Percentiles rank a stretch among this genome's conserved stretches.
phyloP scores from a whole-genome alignment of 2,888 invertebrate species.

The Nemurella pictetii region DNA sequence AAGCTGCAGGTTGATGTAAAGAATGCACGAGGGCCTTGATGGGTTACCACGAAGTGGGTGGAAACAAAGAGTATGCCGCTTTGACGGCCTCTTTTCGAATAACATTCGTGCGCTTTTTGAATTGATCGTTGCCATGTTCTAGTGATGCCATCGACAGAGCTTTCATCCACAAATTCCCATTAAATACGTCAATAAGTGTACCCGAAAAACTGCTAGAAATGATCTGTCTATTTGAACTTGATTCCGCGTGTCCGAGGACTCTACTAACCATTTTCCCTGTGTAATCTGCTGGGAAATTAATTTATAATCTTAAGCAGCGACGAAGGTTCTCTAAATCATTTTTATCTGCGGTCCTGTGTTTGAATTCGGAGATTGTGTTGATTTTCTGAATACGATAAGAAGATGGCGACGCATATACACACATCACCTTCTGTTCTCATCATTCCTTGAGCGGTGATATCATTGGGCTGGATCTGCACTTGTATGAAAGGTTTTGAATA shows the following conservation, averaged over 20 bases:
- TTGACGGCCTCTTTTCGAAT: neutral
- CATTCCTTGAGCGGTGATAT: neutral
- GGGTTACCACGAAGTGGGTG: neutral
- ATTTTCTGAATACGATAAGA: neutral
- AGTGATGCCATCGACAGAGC: neutral
- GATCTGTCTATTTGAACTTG: neutral
- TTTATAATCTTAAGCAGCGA: neutral
- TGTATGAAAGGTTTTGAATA: constrained; percentile 20
- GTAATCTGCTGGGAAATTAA: neutral
- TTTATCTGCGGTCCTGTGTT: neutral
- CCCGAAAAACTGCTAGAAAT: neutral
- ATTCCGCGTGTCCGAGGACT: neutral
- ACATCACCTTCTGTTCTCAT: neutral
- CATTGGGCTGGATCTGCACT: neutral
- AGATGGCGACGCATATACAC: neutral
- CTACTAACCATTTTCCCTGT: neutral
- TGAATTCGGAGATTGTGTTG: neutral
- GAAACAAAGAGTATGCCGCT: neutral
- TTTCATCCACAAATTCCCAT: neutral
- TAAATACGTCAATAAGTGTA: neutral
- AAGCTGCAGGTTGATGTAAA: neutral
- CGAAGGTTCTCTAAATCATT: too few relatives aligned
- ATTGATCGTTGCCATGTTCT: neutral
- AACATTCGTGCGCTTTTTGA: neutral
- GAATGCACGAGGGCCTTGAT: neutral